Evolutionary conservation across 2,113 vertebrate genomes (phyloP), one percentile per base, ranked within the genome.

Genomic region (Riparia riparia): DNA sequence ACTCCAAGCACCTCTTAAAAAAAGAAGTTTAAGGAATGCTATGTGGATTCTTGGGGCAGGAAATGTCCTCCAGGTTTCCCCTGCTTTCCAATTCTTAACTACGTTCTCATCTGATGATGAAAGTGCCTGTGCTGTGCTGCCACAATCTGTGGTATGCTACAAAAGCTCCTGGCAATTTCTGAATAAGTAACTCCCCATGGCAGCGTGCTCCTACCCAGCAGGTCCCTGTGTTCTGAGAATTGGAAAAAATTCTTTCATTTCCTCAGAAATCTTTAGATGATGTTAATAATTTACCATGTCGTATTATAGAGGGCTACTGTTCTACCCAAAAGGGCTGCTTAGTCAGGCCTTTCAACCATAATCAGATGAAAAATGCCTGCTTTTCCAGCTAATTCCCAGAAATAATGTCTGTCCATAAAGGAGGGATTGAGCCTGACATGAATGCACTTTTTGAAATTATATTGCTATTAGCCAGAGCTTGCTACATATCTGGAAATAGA

Each of bases 301-400:
- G 45, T 94, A 58, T 73, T 84, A 86, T 4, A 78, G 47, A 86
- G 26, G 29, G 12, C n/a, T 84, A 69, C 42, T 89, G 11, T 78
- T 93, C 80, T 81, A 15, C 60, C 20, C 53, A 50, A 89, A 91
- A 74, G 18, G 20, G 16, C 65, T 68, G 29, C 78, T 93, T 94
- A 84, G 70, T 84, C 77, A 73, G 51, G 34, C 29, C 56, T 94
- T 91, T 89, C 78, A 84, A 15, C 29, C 32, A 61, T 54, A 81
- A 89, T 78, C 86, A 68, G 39, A 50, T 86, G 65, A 86, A 64
- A 94, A 89, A 87, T 78, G 29, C 9, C 45, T 86, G 7, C 32
- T 83, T 95, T 91, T 86, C 68, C 64, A 68, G 39, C 47, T 74
- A 78, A 92, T 92, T 82, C 82, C 51, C 71, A 82, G 74, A 86